Evolutionary conservation across 2,113 vertebrate genomes (phyloP).

Genomic region (Etheostoma cragini): DNA sequence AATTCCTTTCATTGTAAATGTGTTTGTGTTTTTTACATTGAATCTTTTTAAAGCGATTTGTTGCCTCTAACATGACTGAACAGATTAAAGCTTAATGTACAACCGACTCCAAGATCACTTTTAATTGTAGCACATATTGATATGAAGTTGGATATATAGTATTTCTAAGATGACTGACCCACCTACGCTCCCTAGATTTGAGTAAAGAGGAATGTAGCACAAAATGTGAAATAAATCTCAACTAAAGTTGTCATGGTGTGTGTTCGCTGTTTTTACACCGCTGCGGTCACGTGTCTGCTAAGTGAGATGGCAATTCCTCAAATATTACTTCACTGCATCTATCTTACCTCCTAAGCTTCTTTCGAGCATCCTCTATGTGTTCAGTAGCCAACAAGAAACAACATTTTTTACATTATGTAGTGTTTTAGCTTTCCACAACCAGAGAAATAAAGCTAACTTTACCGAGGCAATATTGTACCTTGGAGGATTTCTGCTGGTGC

Average conservation of each 20-base stretch:
- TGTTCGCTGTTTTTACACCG: constrained; percentile 51
- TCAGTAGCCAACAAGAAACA: background rate
- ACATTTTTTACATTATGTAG: constrained; percentile 16
- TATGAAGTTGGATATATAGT: constrained; percentile 75
- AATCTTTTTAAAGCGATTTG: constrained; percentile 77
- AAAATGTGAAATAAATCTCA: constrained; percentile 77
- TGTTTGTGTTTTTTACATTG: constrained; percentile 79
- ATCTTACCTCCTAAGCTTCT: background rate
- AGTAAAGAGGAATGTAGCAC: constrained; percentile 80
- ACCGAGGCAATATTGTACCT: constrained; percentile 55
- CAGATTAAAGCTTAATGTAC: constrained; percentile 77
- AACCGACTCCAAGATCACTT: constrained; percentile 69
- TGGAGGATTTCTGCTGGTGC: constrained; percentile 67
- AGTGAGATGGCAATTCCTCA: constrained; percentile 3
- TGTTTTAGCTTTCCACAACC: constrained; percentile 28
- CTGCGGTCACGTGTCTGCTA: constrained; percentile 13
- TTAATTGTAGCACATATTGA: constrained; percentile 73
- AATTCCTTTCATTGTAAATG: constrained; percentile 73
- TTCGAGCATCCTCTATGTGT: background rate
- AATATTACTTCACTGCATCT: constrained; percentile 14
- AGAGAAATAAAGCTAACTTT: constrained; percentile 52
- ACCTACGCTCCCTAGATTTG: constrained; percentile 77
- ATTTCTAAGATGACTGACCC: constrained; percentile 75
- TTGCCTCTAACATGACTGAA: constrained; percentile 77
- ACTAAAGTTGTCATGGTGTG: constrained; percentile 70